phyloP scores from a whole-genome alignment of 2,113 vertebrate genomes.

The Monopterus albus region DNA sequence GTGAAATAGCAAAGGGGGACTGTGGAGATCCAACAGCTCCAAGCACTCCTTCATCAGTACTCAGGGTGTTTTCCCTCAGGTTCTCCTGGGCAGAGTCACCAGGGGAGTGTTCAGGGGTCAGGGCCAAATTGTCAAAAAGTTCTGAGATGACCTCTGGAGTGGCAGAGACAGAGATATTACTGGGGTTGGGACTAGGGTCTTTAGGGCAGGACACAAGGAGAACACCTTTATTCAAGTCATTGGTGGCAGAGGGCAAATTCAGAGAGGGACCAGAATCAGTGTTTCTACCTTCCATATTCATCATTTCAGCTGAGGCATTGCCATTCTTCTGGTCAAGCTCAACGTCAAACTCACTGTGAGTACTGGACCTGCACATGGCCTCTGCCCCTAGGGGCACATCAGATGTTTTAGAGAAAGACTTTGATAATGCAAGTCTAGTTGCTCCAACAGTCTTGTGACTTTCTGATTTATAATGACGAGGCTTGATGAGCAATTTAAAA shows the following conservation, averaged over 20 bases:
- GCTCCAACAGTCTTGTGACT: conserved; percentile 57
- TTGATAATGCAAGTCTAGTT: conserved; percentile 56
- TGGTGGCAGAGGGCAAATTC: conserved; percentile 75
- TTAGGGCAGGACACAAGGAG: conserved; percentile 79
- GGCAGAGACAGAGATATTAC: conserved; percentile 83
- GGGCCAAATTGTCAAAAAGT: conserved; percentile 76
- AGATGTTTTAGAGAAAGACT: conserved; percentile 57
- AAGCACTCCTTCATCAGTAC: conserved; percentile 74
- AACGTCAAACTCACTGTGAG: conserved; percentile 47
- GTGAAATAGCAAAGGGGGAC: conserved; percentile 82
- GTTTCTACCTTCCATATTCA: conserved; percentile 36
- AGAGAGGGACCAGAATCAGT: conserved; percentile 48
- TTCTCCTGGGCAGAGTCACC: conserved; percentile 82
- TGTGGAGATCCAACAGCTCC: conserved; percentile 75
- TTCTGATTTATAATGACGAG: conserved; percentile 58
- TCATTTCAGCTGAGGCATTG: conserved; percentile 56
- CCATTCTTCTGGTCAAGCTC: conserved; percentile 78
- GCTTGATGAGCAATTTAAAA: conserved; percentile 74
- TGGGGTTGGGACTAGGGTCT: conserved; percentile 79
- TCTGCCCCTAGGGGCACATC: conserved; percentile 50
- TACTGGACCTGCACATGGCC: conserved; percentile 24
- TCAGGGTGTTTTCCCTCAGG: conserved; percentile 79
- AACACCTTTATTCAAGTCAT: conserved; percentile 85
- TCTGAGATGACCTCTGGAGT: conserved; percentile 77
- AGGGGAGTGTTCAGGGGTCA: conserved; percentile 72